A percentile compares a stretch with the other conserved stretches of the same genome.
Evolutionary conservation across 92 coral and sea anemone genomes (phyloP).

Genomic region (Anthopleura xanthogrammica): DNA sequence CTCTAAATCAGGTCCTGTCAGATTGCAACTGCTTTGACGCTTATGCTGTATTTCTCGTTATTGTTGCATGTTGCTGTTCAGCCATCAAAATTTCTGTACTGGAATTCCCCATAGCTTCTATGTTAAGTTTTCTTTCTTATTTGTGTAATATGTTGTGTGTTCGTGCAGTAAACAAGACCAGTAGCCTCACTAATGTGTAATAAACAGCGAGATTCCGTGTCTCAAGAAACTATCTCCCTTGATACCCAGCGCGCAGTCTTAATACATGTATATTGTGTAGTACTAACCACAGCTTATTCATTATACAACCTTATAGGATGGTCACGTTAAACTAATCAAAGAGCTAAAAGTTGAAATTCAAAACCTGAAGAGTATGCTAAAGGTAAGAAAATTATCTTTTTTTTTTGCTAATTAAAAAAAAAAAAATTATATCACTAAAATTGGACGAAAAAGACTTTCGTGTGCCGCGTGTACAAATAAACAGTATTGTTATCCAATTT

Average conservation of each 20-base stretch:
- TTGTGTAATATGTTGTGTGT: too few relatives aligned
- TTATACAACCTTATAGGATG: conserved; percentile 54
- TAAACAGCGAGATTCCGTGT: not conserved
- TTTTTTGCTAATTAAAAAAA: not conserved
- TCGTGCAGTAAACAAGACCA: too few relatives aligned
- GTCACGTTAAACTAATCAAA: conserved; percentile 84
- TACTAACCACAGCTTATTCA: not conserved
- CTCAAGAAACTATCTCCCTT: not conserved
- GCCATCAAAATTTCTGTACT: too few relatives aligned
- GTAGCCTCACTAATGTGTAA: too few relatives aligned
- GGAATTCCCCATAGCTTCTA: too few relatives aligned
- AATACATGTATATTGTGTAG: not conserved
- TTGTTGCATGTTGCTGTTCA: too few relatives aligned
- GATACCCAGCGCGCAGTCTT: not conserved
- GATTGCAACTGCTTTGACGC: too few relatives aligned
- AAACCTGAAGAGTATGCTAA: conserved; percentile 57
- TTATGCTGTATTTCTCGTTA: too few relatives aligned
- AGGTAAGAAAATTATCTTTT: conserved; percentile 51
- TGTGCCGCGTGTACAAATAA: not conserved
- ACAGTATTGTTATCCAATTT: not conserved
- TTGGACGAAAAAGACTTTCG: not conserved
- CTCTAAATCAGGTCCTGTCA: too few relatives aligned
- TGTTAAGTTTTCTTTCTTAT: too few relatives aligned
- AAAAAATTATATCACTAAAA: not conserved
- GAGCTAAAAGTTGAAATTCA: conserved; percentile 86